A percentile compares a stretch with the other conserved stretches of the same genome.
These are phyloP conservation scores for Muricea muricata DNA, from an alignment of 92 coral and sea anemone genomes.

Conservation along the genomic window DNA sequence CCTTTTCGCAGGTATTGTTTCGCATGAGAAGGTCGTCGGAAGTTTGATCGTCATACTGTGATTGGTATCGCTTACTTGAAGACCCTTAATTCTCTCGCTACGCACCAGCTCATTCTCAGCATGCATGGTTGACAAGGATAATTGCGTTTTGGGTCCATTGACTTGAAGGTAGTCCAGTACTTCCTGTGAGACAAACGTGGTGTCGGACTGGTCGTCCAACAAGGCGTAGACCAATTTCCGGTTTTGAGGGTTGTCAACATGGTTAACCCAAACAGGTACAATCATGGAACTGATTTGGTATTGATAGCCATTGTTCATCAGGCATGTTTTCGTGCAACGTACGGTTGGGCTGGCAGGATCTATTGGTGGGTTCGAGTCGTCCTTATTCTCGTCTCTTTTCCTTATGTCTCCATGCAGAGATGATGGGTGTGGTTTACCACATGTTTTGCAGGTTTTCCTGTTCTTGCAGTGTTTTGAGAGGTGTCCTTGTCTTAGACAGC, in stretches of 20 bases:
- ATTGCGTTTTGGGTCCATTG: conserved; percentile 57
- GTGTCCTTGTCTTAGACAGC: conserved; percentile 66
- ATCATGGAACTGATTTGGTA: conserved; percentile 58
- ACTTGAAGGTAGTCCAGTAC: conserved; percentile 37
- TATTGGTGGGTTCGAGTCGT: conserved; percentile 5
- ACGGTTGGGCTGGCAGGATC: neutral
- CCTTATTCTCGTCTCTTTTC: conserved; percentile 29
- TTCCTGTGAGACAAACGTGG: conserved; percentile 50
- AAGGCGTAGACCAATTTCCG: conserved; percentile 58
- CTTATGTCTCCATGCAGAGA: conserved; percentile 66
- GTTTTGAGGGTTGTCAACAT: conserved; percentile 28
- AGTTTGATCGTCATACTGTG: conserved; percentile 40
- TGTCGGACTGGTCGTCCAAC: conserved; percentile 65
- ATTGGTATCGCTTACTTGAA: conserved; percentile 37
- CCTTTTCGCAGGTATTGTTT: conserved; percentile 41
- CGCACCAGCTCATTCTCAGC: conserved; percentile 45
- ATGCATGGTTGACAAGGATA: conserved; percentile 60
- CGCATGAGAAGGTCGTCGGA: conserved; percentile 49
- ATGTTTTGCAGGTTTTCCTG: conserved; percentile 46
- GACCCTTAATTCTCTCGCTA: conserved; percentile 52
- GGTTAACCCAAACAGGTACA: conserved; percentile 69
- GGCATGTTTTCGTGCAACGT: conserved; percentile 6
- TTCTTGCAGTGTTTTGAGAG: conserved; percentile 57
- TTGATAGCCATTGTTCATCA: conserved; percentile 6
- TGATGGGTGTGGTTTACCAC: conserved; percentile 61